Evolutionary conservation across 2,888 invertebrate species (phyloP).

Genomic region (Volucella inflata): DNA sequence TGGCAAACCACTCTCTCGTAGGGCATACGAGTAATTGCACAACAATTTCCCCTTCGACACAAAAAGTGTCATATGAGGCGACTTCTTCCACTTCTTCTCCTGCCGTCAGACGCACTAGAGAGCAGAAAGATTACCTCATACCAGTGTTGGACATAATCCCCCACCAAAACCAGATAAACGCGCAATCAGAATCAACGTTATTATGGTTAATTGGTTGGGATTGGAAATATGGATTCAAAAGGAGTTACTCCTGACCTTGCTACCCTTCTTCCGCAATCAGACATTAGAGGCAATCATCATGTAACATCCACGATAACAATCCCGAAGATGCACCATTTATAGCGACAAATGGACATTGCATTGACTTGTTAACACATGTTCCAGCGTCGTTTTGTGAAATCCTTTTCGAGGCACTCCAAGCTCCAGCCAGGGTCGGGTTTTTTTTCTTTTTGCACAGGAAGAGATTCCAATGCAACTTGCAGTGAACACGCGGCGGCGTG

Average conservation of each 20-base stretch:
- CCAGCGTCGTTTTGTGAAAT: background rate
- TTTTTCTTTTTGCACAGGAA: constrained; percentile 49
- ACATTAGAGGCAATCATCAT: constrained; percentile 34
- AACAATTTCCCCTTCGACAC: constrained; percentile 16
- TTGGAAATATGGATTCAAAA: constrained; percentile 7
- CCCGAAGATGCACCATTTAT: constrained; percentile 47
- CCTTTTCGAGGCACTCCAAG: constrained; percentile 17
- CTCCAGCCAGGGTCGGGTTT: constrained; percentile 22
- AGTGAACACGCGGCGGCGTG: constrained; percentile 40
- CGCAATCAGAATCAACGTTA: constrained; percentile 55
- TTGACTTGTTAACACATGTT: constrained; percentile 64
- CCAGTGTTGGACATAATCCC: constrained; percentile 21
- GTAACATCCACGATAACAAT: constrained; percentile 31
- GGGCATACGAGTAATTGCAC: constrained; percentile 51
- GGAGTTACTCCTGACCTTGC: constrained; percentile 54
- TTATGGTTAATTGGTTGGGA: constrained; percentile 58
- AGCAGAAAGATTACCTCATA: constrained; percentile 44
- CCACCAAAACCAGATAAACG: constrained; percentile 27
- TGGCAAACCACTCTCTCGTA: constrained; percentile 40
- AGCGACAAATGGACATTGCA: constrained; percentile 64
- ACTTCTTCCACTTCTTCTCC: background rate
- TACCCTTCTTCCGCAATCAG: constrained; percentile 53
- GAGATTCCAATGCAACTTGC: constrained; percentile 33
- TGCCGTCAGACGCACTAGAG: background rate
- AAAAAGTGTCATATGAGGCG: constrained; percentile 7